Evolutionary conservation across 2,797 vertebrate species (phyloP).

Genomic region (Hipposideros larvatus): DNA sequence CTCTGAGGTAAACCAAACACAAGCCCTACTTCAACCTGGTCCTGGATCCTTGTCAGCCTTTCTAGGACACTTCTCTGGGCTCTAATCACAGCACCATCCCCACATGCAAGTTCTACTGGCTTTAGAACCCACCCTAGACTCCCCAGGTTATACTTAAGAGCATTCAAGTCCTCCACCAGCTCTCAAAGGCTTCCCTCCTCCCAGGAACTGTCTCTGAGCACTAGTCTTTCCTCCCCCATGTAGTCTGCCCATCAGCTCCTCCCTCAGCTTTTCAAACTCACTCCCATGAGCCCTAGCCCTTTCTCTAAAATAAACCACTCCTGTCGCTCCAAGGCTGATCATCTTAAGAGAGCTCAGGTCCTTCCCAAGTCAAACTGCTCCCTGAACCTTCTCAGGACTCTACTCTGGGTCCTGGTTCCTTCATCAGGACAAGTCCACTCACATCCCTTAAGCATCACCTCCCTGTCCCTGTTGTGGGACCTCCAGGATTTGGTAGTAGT

Average conservation of each 20-base stretch:
- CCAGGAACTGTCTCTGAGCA: no score
- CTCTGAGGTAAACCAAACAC: background rate
- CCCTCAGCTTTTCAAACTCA: background rate
- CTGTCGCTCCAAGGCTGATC: no score
- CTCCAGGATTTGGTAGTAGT: background rate
- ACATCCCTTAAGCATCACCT: background rate
- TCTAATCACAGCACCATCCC: background rate
- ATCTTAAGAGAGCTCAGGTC: background rate
- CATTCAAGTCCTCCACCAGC: background rate
- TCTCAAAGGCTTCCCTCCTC: background rate
- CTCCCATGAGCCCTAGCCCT: background rate
- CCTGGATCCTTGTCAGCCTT: background rate
- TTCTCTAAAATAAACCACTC: background rate
- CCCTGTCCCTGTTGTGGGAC: no score
- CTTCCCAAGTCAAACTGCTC: background rate
- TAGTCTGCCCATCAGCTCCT: no score
- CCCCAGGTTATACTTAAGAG: accelerated
- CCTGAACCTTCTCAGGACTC: background rate
- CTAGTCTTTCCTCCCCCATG: no score
- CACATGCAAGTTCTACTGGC: accelerated
- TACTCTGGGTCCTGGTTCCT: accelerated
- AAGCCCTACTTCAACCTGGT: background rate
- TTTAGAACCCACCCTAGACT: background rate
- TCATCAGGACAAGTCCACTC: background rate
- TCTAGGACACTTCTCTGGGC: no score